A percentile compares a stretch with the other conserved stretches of the same genome.
Conservation (phyloP, 2,113 vertebrate genomes). For the Genyomyrus donnyi region DNA sequence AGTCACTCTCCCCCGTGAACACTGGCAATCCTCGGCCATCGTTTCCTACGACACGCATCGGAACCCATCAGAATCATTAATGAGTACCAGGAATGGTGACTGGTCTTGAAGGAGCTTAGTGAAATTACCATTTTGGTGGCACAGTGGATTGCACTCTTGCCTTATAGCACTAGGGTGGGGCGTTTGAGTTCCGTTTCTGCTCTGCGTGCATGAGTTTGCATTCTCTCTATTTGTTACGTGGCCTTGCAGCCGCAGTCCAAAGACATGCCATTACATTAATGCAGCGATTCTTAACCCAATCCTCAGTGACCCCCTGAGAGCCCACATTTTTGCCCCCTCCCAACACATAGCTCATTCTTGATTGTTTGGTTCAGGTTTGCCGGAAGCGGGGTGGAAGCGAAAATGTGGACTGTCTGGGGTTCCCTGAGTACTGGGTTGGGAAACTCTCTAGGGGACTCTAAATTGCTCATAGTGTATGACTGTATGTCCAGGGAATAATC, state of each 20-base stretch:
- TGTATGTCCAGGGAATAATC: background rate
- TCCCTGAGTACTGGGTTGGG: background rate
- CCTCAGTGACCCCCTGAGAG: background rate
- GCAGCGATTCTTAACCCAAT: background rate
- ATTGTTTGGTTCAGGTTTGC: background rate
- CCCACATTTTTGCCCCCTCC: background rate
- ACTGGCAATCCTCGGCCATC: conserved; percentile 68
- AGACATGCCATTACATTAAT: background rate
- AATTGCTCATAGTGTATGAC: background rate
- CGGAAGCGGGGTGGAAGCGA: too few relatives aligned
- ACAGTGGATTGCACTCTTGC: background rate
- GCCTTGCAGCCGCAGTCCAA: background rate
- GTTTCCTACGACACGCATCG: conserved; percentile 36
- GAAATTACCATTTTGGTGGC: background rate
- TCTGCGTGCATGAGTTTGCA: background rate
- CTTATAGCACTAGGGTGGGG: background rate
- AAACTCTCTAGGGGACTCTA: background rate
- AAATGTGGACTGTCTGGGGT: background rate
- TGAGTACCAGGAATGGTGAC: background rate
- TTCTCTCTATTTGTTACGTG: background rate
- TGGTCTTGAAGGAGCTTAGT: background rate
- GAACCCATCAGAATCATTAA: background rate
- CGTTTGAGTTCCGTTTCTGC: background rate
- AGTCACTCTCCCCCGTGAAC: conserved; percentile 80
- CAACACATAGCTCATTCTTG: background rate